These are phyloP conservation scores for Phaenicophaeus curvirostris DNA, from an alignment of 2,797 vertebrate species.

Conservation along the genomic window DNA sequence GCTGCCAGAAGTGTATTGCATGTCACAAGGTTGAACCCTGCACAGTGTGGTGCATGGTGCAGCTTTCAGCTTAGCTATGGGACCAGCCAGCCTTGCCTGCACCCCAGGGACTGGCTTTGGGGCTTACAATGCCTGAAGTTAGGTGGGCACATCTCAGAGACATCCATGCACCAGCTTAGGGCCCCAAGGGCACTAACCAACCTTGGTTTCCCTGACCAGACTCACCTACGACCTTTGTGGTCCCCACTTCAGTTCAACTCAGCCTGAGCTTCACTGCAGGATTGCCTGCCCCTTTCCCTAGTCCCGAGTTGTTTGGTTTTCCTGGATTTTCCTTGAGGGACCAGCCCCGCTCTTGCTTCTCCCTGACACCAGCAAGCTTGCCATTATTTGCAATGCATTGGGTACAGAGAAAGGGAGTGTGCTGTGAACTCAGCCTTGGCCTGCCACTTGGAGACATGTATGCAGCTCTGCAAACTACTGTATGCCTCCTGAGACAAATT, in stretches of 20 bases:
- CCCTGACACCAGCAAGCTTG: neutral
- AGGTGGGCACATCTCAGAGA: too few relatives aligned
- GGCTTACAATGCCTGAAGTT: neutral
- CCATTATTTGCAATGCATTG: neutral
- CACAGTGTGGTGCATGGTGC: accelerated
- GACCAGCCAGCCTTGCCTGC: neutral
- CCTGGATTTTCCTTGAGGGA: conserved; percentile 24
- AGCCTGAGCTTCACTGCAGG: neutral
- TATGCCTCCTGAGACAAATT: conserved; percentile 68
- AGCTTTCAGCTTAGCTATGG: neutral
- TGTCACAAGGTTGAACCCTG: neutral
- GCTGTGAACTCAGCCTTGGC: conserved; percentile 54
- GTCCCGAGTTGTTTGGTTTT: neutral
- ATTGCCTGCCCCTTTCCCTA: neutral
- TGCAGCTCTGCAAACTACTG: conserved; percentile 67
- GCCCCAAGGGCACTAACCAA: too few relatives aligned
- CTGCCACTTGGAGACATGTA: neutral
- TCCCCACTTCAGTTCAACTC: neutral
- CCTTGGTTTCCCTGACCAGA: neutral
- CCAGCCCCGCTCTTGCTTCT: neutral
- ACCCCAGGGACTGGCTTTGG: neutral
- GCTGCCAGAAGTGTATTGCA: neutral
- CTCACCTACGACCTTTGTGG: neutral
- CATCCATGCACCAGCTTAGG: too few relatives aligned
- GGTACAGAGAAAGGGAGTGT: neutral